Base-by-base conservation (phyloP, 1,140 invertebrate species). In the Cotesia glomerata region DNA sequence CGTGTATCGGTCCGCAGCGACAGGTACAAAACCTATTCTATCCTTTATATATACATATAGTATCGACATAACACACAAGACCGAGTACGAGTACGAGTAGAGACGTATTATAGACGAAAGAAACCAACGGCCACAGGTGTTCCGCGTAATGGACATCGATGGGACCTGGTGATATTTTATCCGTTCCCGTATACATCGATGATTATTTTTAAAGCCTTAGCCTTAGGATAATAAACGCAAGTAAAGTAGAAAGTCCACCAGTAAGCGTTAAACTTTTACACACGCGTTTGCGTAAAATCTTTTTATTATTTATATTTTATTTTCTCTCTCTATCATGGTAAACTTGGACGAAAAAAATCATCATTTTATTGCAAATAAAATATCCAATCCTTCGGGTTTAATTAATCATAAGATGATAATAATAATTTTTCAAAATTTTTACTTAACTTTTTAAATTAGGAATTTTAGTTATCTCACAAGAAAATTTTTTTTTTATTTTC, bases 121-220 rank as follows among this genome's bases (percentile, higher is more conserved):
- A 26, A 26, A 26, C 74, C 68, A 74, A 74, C 58, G 73, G 71
- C 71, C 74, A 77, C 80, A 81, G 79, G 79, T 81, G 79, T 81
- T 79, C 73, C 74, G 67, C 74, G 71, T 79, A 80, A 79, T 77
- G 72, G 59, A 75, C 75, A 72, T 71, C 68, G 77, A 79, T 74
- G 69, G 73, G 72, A 52, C 76, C 75, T 35, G 70, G 75, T 74
- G 76, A 81, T 81, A 80, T 80, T 79, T 81, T 78, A 79, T 78
- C 71, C 77, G 51, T 74, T 75, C 65, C 65, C 61, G 61, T 56
- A 69, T 54, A 56, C 67, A 34, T 58, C 65, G 64, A 35, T 59
- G 58, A 68, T 71, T 61, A 56, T 62, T 69, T 66, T 64, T 45
- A 45, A 72, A 66, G 36, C 51, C 70, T 36, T 26, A 16, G 9